Conservation (phyloP, 2,888 invertebrate species). For the Dryomyza anilis region DNA sequence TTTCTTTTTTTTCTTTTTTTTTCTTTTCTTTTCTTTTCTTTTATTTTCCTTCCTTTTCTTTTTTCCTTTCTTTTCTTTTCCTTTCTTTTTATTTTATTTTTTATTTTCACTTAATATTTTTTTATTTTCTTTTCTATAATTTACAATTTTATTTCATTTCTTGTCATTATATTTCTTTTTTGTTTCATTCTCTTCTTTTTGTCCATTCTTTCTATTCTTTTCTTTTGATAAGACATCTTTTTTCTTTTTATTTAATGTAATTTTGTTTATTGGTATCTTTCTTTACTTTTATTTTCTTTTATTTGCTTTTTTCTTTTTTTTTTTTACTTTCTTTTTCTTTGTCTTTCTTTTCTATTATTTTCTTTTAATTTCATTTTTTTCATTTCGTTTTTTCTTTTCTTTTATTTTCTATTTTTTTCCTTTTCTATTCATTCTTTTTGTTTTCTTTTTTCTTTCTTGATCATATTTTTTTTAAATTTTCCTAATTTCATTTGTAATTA, state of each 20-base stretch:
- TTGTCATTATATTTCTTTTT: not conserved
- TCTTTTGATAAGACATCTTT: too few relatives aligned
- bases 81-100: not conserved
- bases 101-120: not conserved
- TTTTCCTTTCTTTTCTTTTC: not conserved
- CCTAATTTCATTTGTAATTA: too few relatives aligned
- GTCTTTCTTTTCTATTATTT: not conserved
- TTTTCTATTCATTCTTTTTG: too few relatives aligned
- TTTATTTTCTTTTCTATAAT: constrained; percentile 1
- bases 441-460: too few relatives aligned
- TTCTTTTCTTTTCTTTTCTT: not conserved
- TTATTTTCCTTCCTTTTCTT: not conserved
- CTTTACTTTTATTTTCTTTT: too few relatives aligned
- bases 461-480: too few relatives aligned
- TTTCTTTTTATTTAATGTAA: not conserved
- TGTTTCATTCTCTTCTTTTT: not conserved
- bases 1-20: constrained; percentile 5
- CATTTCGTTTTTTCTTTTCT: too few relatives aligned
- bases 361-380: not conserved
- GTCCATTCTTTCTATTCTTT: not conserved
- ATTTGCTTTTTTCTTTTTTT: too few relatives aligned
- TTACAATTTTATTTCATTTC: constrained; percentile 15
- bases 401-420: too few relatives aligned
- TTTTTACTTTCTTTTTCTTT: too few relatives aligned
- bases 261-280: not conserved